A percentile compares a stretch with the other conserved stretches of the same genome.
phyloP scores from a whole-genome alignment of 2,888 invertebrate species.

The Leptinotarsa peninsularis region DNA sequence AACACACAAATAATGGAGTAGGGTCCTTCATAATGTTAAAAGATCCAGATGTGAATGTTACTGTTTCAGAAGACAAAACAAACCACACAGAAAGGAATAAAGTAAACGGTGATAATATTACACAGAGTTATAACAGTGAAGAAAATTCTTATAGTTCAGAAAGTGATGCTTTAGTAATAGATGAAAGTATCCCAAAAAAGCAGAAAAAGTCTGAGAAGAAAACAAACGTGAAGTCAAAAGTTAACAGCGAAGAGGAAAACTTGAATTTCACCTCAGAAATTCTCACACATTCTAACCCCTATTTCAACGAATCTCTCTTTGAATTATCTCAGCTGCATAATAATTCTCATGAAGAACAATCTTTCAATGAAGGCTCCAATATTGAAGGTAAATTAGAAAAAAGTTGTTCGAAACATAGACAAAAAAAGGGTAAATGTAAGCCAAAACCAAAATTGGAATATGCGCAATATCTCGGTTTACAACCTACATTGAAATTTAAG shows the following conservation, averaged over 20 bases:
- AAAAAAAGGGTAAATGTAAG: conserved; percentile 52
- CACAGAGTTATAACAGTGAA: conserved; percentile 36
- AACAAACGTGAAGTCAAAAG: conserved; percentile 41
- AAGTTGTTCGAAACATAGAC: conserved; percentile 36
- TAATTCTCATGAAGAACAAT: conserved; percentile 41
- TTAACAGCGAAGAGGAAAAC: conserved; percentile 35
- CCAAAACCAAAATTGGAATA: conserved; percentile 69
- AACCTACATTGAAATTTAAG: conserved; percentile 78
- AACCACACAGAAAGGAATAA: conserved; percentile 47
- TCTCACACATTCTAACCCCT: conserved; percentile 62
- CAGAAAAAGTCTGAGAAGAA: conserved; percentile 46
- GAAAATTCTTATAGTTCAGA: conserved; percentile 63
- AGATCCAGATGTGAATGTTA: conserved; percentile 56
- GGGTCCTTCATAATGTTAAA: conserved; percentile 60
- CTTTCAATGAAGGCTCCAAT: conserved; percentile 29
- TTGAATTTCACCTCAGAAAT: conserved; percentile 38
- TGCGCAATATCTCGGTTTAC: conserved; percentile 79
- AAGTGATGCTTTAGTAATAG: conserved; percentile 64
- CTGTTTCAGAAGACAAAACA: conserved; percentile 45
- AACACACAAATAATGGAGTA: conserved; percentile 59
- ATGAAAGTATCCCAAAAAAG: conserved; percentile 58
- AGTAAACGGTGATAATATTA: conserved; percentile 60
- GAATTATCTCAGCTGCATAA: conserved; percentile 61
- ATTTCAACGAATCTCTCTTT: conserved; percentile 63
- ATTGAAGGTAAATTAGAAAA: conserved; percentile 33